phyloP scores from a whole-genome alignment of 2,888 invertebrate genomes.

The Machimus rusticus region DNA sequence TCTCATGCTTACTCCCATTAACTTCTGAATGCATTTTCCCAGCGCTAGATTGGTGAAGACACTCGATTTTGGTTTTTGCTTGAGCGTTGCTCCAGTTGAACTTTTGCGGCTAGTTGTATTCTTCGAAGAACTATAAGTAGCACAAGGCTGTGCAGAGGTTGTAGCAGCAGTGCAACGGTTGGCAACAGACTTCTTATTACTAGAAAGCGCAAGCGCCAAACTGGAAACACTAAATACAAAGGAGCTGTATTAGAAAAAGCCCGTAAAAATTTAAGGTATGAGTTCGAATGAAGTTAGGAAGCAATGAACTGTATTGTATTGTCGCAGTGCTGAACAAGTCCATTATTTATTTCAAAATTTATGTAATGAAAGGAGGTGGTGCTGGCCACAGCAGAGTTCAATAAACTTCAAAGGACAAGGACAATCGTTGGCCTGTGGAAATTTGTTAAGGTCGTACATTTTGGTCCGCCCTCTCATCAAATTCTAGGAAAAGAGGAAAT shows the following conservation, averaged over 20 bases:
- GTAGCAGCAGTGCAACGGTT: background rate
- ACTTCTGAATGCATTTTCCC: constrained; percentile 22
- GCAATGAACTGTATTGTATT: background rate
- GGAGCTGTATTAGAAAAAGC: constrained; percentile 16
- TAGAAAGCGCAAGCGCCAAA: constrained; percentile 52
- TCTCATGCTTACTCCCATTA: constrained; percentile 16
- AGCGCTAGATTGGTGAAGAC: constrained; percentile 41
- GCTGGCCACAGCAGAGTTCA: background rate
- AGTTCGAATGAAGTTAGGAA: background rate
- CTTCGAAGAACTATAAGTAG: background rate
- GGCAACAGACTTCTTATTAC: constrained; percentile 49
- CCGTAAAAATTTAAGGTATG: background rate
- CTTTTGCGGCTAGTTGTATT: background rate
- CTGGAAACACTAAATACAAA: constrained; percentile 51
- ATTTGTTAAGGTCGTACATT: background rate
- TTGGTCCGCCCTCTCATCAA: background rate
- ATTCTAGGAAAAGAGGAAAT: background rate
- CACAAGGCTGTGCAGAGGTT: background rate
- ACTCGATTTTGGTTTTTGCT: background rate
- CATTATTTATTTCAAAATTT: background rate
- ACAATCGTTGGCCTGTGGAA: background rate
- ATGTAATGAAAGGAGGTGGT: background rate
- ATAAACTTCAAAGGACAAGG: constrained; percentile 16
- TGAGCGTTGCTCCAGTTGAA: background rate
- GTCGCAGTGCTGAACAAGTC: background rate